Conservation (phyloP, 2,888 invertebrate genomes). For the Deroplatys truncata region DNA sequence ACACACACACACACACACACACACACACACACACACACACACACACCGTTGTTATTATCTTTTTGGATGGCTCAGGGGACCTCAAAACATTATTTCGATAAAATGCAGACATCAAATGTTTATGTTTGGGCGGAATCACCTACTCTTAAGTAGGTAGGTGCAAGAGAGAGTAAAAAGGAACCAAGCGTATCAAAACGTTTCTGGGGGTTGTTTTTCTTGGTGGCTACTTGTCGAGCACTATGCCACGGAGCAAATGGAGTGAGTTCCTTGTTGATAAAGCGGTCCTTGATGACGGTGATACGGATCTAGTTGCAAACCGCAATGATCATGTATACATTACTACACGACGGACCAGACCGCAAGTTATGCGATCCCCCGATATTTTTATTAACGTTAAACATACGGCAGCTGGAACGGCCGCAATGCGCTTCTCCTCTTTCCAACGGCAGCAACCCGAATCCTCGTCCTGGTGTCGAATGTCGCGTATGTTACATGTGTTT, state of each 20-base stretch:
- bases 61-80: no score
- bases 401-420: neutral
- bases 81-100: no score
- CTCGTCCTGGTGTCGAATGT: neutral
- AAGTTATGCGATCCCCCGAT: conserved; percentile 5
- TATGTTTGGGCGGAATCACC: no score
- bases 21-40: no score
- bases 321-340: conserved; percentile 15
- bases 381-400: conserved; percentile 18
- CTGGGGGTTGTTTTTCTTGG: neutral
- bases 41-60: no score
- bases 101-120: no score
- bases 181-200: no score
- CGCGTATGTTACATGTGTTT: neutral
- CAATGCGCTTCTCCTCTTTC: neutral
- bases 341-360: neutral
- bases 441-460: neutral
- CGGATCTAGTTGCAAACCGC: neutral
- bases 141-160: no score
- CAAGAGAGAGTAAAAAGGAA: no score
- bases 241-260: neutral
- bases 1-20: no score
- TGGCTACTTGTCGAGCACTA: neutral
- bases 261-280: neutral
- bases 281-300: neutral